phyloP scores from a whole-genome alignment of 2,888 invertebrate species.

The Callosobruchus maculatus region DNA sequence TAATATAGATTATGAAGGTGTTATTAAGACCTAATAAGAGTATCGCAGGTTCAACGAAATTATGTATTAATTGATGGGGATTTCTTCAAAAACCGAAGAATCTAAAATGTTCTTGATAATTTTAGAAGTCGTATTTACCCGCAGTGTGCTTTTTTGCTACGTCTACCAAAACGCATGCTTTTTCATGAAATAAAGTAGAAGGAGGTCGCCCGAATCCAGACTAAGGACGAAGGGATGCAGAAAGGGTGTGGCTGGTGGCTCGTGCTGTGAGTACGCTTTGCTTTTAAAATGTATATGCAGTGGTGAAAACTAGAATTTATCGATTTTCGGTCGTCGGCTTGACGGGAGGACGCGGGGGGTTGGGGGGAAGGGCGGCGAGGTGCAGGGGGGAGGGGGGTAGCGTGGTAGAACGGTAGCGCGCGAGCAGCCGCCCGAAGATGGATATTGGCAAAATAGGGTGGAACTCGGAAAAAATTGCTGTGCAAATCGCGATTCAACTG shows the following conservation, averaged over 20 bases:
- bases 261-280: not conserved
- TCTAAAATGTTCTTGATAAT: too few relatives aligned
- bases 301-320: not conserved
- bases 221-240: not conserved
- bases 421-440: not conserved
- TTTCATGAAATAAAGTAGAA: not conserved
- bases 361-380: not conserved
- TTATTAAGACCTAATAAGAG: too few relatives aligned
- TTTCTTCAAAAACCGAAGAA: too few relatives aligned
- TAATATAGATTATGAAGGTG: too few relatives aligned
- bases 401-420: not conserved
- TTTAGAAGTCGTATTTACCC: too few relatives aligned
- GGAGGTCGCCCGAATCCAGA: not conserved
- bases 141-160: too few relatives aligned
- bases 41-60: too few relatives aligned
- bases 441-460: constrained; percentile 1
- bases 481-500: too few relatives aligned
- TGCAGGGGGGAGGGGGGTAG: not conserved
- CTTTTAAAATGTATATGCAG: not conserved
- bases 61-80: too few relatives aligned
- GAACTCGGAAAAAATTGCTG: not conserved
- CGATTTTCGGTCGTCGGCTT: not conserved
- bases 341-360: not conserved
- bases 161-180: too few relatives aligned
- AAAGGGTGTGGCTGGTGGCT: not conserved